Evolutionary conservation across 2,888 invertebrate genomes (phyloP), one percentile per base, ranked within the genome.

Genomic region (Pardosa pseudoannulata): DNA sequence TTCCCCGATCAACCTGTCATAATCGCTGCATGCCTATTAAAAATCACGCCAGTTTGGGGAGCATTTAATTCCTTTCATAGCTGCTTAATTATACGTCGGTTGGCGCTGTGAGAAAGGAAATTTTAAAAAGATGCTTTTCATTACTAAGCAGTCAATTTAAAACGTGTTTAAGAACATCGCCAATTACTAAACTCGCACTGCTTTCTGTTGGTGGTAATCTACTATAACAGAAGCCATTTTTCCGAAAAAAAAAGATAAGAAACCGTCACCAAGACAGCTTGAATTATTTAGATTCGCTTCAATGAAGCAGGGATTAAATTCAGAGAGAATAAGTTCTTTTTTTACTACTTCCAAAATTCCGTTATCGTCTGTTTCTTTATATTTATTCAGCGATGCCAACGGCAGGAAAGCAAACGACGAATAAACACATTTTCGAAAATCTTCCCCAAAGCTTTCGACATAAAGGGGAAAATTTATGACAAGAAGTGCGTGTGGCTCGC

Each of bases 341-440:
- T 31, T 31, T 32, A 13, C 32, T 56, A 19, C 23, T 56, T 2
- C 56, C 64, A 39, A 81, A 39, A 73, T 64, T 73, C 27, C 23
- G 23, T 50, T 56, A 64, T 76, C 71, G 67, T 73, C 50, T 78
- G 72, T 56, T 78, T 68, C 72, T 78, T 78, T 71, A 29, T 46
- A 65, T 31, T 65, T 65, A 65, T 65, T 65, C 29, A 3, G 6
- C 11, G 29, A 28, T 31, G 29, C 65, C 65, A 65, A 31, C 1
- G 65, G 64, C 28, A 16, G 46, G 64, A 83, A 68, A 64, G 29
- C 50, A 73, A 73, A 80, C 72, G 80, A 72, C 76, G 76, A 78
- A 83, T 82, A 83, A 83, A 83, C 83, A 83, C 83, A 83, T 83
- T 83, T 83, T 83, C 50, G 23, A 71, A 83, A 83, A 65, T 75